Conservation (phyloP, 2,797 vertebrate genomes). For the Phataginus tetradactyla region DNA sequence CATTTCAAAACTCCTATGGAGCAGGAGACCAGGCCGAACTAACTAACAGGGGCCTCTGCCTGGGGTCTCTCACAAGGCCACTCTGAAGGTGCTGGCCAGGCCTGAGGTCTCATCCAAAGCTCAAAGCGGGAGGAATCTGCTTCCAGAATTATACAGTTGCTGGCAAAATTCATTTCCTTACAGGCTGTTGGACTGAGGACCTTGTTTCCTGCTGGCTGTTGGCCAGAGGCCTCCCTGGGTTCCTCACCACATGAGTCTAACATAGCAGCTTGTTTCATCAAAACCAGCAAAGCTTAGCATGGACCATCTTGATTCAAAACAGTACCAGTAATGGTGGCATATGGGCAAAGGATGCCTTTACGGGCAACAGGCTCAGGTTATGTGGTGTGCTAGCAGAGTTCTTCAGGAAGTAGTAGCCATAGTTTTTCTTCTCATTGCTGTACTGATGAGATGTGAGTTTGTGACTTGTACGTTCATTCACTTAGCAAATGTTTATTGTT, state of each 20-base stretch:
- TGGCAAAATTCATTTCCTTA: not conserved
- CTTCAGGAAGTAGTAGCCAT: not conserved
- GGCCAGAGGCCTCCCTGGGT: not conserved
- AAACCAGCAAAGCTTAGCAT: not conserved
- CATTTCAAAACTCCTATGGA: not conserved
- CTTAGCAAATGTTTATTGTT: not conserved
- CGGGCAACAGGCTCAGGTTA: not conserved
- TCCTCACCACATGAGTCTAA: not conserved
- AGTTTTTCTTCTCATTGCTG: not conserved
- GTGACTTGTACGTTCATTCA: not conserved
- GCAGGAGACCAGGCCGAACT: not conserved
- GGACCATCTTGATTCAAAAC: not conserved
- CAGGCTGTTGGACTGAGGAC: not conserved
- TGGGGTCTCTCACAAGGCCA: not conserved
- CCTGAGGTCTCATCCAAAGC: not conserved
- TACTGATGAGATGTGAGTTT: not conserved
- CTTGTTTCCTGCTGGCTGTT: not conserved
- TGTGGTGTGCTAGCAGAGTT: not conserved
- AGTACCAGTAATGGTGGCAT: not conserved
- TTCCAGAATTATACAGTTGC: not conserved
- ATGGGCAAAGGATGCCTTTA: not conserved
- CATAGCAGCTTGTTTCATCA: not conserved
- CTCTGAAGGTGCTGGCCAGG: not conserved
- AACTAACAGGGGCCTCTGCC: not conserved
- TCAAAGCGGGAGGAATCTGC: not conserved